phyloP scores from a whole-genome alignment of 2,888 invertebrate species.

The Gasteruption jaculator region DNA sequence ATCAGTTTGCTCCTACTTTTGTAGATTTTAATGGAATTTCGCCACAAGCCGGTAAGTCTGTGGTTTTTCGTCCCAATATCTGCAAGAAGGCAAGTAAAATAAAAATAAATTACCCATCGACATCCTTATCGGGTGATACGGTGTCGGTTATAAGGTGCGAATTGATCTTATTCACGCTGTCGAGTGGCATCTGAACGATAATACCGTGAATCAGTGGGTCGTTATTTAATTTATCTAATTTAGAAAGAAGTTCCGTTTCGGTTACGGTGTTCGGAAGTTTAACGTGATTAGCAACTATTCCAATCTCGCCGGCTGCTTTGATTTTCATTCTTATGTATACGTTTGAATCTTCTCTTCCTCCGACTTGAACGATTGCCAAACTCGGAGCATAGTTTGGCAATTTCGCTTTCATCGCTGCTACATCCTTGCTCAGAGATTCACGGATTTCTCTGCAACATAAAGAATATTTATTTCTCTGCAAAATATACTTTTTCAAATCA shows the following conservation, averaged over 20 bases:
- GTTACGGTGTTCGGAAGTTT: slow-evolving; percentile 75
- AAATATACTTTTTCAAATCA: background rate
- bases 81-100: background rate
- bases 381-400: slow-evolving; percentile 67
- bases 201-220: slow-evolving; percentile 87
- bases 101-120: slow-evolving; percentile 79
- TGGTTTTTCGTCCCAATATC: background rate
- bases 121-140: slow-evolving; percentile 87
- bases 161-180: slow-evolving; percentile 77
- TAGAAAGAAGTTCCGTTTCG: slow-evolving; percentile 71
- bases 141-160: slow-evolving; percentile 81
- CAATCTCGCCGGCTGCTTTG: slow-evolving; percentile 86
- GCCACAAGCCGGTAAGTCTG: no score
- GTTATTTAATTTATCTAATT: slow-evolving; percentile 72
- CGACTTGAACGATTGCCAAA: slow-evolving; percentile 93
- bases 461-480: no score
- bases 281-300: slow-evolving; percentile 77
- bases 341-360: slow-evolving; percentile 94
- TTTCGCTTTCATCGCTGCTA: slow-evolving; percentile 57
- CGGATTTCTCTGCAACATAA: slow-evolving; percentile 65
- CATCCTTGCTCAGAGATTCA: slow-evolving; percentile 64
- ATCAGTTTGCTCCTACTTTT: no score
- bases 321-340: slow-evolving; percentile 97
- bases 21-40: no score
- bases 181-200: slow-evolving; percentile 95